Base-by-base conservation (phyloP, 1,140 invertebrate genomes). In the Neodiprion pinetum region DNA sequence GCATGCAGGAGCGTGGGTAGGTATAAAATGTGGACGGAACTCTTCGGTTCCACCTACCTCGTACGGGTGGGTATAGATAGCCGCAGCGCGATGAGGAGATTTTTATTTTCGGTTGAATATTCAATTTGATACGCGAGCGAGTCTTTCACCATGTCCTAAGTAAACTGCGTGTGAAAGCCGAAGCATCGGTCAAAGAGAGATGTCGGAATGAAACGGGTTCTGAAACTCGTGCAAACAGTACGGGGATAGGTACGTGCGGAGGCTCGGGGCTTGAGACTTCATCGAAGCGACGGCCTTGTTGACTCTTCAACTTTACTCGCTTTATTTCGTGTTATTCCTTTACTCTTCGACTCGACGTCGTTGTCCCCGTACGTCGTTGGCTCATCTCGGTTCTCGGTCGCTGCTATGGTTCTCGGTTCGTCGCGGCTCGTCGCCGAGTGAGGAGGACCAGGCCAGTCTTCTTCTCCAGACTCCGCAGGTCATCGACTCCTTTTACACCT, bases 291-390 rank as follows among this genome's bases (percentile, higher is more conserved):
- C 75, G 78, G 75, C 82, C 79, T 83, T 85, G 81, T 85, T 85
- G 83, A 85, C 83, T 85, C 81, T 84, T 85, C 82, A 82, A 85
- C 83, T 84, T 85, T 84, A 80, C 81, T 83, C 82, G 79, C 76
- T 50, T 40, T 71, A 72, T 72, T 48, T 47, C 28, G 11, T 28
- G 48, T 71, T 50, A 71, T 71, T 71, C 48, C 23, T 47, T 40
- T 71, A 61, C 21, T 47, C 28, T 69, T 74, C 14, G 61, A 74
- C 66, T 74, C 67, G 47, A 7, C 48, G 49, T 28, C 48, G 49
- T 40, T 69, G 67, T 69, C 40, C 40, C 70, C 49, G 47, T 40
- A 14, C 50, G 53, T 61, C 53, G 53, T 61, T 61, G 53, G 53
- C 28, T 40, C 28, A 40, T 40, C 28, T 40, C 28, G 28, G 28